Evolutionary conservation across 92 coral and sea anemone species (phyloP), one percentile per base, ranked within the genome.

Genomic region (Paramuricea clavata): DNA sequence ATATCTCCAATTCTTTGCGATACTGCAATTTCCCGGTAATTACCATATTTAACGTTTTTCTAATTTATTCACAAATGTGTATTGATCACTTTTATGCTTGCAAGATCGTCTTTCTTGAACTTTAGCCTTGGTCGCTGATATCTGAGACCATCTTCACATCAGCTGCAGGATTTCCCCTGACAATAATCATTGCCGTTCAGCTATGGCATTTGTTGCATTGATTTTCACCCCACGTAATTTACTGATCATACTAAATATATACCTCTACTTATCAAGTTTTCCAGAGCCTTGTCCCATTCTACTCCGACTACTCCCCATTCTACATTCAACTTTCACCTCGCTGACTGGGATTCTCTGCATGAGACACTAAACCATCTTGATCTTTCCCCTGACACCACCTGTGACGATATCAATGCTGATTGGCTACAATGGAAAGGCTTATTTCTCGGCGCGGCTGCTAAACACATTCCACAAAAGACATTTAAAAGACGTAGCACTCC

Each of bases 401-500:
- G 1, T 47, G 52, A 47, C 2, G 50, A 88, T 49, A 57, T 82
- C 25, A 74, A 88, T 33, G 56, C 64, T 10, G 75, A 88, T 50
- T 88, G 87, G 91, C 27, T 81, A 26, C 83, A 82, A 34, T 82
- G 83, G 87, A 71, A 82, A 21, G 77, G 44, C 44, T 39, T 39
- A 88, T 71, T 9, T 82, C 27, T 32, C 83, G 33, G 78, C 28
- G 83, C 75, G 0, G 88, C 88, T 5, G 23, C 73, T 28, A 22
- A 60, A 36, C 39, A 82, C 33, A 82, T 88, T 32, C 88, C 91
- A 1, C 52, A 13, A 7, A 88, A 82, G 59, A 31, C 83, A 25
- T 71, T 82, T 57, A 74, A 60, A 49, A 72, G 83, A 50, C 82
- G 87, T 50, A 25, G 19, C 64, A 72, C 81, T 26, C 88, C 34